These are phyloP conservation scores for Latrodectus geometricus DNA, from an alignment of 1,140 invertebrate species.

Conservation along the genomic window DNA sequence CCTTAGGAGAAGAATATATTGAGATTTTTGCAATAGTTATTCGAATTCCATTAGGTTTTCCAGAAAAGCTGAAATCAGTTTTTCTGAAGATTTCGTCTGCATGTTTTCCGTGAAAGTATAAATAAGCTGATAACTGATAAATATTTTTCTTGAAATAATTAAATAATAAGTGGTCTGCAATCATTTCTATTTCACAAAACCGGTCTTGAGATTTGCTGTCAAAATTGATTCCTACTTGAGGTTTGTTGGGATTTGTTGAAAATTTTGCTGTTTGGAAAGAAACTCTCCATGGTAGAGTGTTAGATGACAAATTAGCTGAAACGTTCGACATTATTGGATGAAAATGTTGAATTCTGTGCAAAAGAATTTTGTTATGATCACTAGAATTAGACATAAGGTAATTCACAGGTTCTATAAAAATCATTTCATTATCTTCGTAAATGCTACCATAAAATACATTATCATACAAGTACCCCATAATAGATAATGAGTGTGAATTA, in stretches of 20 bases:
- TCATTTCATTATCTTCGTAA: neutral
- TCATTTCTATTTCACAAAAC: constrained; percentile 49
- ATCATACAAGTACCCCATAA: constrained; percentile 20
- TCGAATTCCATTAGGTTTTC: constrained; percentile 27
- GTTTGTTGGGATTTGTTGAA: neutral
- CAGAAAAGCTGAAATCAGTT: constrained; percentile 35
- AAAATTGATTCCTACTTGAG: neutral
- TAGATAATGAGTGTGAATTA: neutral
- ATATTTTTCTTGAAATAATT: neutral
- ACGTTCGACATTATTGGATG: neutral
- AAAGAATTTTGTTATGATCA: neutral
- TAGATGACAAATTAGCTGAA: neutral
- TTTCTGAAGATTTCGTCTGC: constrained; percentile 46
- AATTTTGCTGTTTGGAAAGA: neutral
- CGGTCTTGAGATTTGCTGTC: neutral
- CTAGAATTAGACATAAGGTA: neutral
- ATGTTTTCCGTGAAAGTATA: constrained; percentile 38
- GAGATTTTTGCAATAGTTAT: constrained; percentile 20
- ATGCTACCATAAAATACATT: constrained; percentile 9
- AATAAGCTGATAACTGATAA: constrained; percentile 4
- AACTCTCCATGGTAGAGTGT: neutral
- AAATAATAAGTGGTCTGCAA: constrained; percentile 40
- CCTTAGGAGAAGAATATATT: constrained; percentile 27
- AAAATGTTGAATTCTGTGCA: constrained; percentile 24
- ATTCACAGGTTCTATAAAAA: constrained; percentile 15